phyloP scores from a whole-genome alignment of 2,113 vertebrate species.

The Neolamprologus hecqui region DNA sequence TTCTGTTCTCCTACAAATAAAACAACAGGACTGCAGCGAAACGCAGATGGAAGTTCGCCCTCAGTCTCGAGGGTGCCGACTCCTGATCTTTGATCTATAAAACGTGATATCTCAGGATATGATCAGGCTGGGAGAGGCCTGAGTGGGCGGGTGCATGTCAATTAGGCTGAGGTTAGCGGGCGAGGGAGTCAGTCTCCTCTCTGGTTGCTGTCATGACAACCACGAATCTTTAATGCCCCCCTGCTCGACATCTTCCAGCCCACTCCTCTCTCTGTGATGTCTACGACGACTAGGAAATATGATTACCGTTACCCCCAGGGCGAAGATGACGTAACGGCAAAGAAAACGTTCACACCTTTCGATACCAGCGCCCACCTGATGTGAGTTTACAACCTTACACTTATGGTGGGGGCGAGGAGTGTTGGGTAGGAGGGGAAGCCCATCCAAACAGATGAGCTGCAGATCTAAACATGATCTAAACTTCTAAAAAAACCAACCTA shows the following conservation, averaged over 20 bases:
- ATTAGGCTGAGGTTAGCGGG: slow-evolving; percentile 15
- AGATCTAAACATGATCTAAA: background rate
- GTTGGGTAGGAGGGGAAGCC: background rate
- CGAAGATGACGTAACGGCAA: background rate
- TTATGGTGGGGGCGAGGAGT: background rate
- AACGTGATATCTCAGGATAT: background rate
- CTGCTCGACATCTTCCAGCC: background rate
- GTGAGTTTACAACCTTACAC: background rate
- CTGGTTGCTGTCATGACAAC: slow-evolving; percentile 51
- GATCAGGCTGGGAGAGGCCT: background rate
- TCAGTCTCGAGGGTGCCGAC: background rate
- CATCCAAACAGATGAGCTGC: background rate
- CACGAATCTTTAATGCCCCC: background rate
- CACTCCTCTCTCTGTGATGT: background rate
- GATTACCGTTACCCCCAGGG: background rate
- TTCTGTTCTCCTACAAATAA: background rate
- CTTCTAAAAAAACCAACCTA: background rate
- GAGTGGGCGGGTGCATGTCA: slow-evolving; percentile 8
- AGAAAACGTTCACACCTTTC: background rate
- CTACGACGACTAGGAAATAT: slow-evolving; percentile 1
- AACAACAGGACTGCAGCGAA: background rate
- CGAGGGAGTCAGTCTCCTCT: background rate
- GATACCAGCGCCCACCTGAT: background rate
- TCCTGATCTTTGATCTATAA: background rate
- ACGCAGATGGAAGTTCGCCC: background rate